Evolutionary conservation across 2,113 vertebrate species (phyloP).

Genomic region (Pygathrix nemaeus): DNA sequence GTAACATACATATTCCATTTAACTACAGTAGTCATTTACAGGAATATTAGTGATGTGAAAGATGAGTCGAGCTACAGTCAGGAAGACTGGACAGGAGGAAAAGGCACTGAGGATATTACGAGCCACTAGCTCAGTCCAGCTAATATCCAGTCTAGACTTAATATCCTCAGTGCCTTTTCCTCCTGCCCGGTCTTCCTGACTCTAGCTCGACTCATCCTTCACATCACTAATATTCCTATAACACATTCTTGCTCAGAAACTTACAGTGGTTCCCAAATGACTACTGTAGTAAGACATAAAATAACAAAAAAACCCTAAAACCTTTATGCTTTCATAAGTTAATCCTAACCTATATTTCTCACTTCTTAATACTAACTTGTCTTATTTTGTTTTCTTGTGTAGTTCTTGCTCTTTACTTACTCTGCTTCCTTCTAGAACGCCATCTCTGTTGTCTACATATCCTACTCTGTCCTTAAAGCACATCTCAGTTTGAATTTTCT

Average conservation of each 20-base stretch:
- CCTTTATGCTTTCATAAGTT: background rate
- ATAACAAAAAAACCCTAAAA: conserved; percentile 31
- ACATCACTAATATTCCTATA: background rate
- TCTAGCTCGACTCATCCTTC: conserved; percentile 14
- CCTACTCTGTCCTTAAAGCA: background rate
- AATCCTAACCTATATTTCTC: background rate
- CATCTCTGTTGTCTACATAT: background rate
- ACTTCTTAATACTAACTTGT: conserved; percentile 19
- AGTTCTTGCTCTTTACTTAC: conserved; percentile 14
- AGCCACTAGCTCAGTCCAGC: background rate
- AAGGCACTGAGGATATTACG: background rate
- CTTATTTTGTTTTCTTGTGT: conserved; percentile 32
- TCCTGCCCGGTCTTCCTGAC: background rate
- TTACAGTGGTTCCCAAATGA: conserved; percentile 19
- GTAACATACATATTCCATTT: background rate
- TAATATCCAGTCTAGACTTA: background rate
- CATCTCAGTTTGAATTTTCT: conserved; percentile 42
- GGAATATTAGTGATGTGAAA: background rate
- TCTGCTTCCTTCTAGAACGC: background rate
- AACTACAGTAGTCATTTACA: background rate
- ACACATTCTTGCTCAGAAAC: background rate
- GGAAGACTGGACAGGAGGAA: background rate
- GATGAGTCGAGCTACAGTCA: background rate
- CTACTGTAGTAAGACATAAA: conserved; percentile 4
- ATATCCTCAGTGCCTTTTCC: background rate